Percentiles rank a stretch among this genome's conserved stretches.
These are phyloP conservation scores for Colius striatus DNA, from an alignment of 2,113 vertebrate species.

Conservation along the genomic window DNA sequence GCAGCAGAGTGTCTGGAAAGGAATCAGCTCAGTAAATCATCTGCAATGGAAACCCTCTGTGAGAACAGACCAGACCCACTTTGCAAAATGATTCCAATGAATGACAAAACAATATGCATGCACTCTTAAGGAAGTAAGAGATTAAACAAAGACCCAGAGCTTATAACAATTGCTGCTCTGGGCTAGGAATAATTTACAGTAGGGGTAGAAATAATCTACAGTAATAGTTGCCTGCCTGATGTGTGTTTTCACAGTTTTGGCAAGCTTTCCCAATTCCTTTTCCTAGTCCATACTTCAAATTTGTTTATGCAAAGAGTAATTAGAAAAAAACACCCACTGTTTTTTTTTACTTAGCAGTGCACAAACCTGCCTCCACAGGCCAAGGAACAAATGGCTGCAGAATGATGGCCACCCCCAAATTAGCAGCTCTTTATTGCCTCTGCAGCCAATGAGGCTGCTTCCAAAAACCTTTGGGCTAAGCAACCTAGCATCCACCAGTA, in stretches of 20 bases:
- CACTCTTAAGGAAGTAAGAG: background rate
- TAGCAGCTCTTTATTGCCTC: background rate
- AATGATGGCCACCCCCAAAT: background rate
- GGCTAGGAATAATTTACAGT: background rate
- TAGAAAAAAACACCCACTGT: background rate
- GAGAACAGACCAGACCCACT: background rate
- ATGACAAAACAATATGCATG: constrained; percentile 7
- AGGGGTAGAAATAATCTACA: background rate
- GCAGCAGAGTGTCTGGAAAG: constrained; percentile 14
- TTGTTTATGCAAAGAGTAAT: background rate
- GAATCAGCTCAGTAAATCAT: constrained; percentile 27
- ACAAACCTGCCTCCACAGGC: background rate
- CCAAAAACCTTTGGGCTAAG: background rate
- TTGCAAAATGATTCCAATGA: constrained; percentile 5
- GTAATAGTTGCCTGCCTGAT: background rate
- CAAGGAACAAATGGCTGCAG: background rate
- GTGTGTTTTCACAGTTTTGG: background rate
- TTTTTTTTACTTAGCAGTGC: background rate
- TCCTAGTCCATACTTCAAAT: background rate
- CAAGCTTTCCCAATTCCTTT: background rate
- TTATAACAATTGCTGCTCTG: background rate
- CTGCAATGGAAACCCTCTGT: background rate
- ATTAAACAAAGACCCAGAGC: constrained; percentile 19
- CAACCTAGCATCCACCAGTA: background rate
- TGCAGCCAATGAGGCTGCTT: background rate